Conservation (phyloP, 1,140 invertebrate species). For the Phortica variegata region DNA sequence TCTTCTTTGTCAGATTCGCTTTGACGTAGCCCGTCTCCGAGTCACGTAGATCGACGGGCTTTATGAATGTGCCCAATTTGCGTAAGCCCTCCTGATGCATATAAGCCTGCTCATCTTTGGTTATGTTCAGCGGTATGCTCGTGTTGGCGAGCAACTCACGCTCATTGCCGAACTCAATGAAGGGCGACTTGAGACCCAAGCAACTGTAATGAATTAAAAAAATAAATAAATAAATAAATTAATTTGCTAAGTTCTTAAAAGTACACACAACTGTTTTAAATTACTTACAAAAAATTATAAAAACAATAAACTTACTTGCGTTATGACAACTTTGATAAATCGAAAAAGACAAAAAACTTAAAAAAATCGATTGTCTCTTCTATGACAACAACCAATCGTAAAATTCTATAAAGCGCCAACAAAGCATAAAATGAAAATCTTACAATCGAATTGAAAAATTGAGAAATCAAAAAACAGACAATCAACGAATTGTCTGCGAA, state of each 20-base stretch:
- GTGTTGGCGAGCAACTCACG: slow-evolving; percentile 45
- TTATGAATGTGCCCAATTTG: slow-evolving; percentile 52
- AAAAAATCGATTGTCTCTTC: too few species aligned
- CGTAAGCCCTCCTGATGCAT: slow-evolving; percentile 51
- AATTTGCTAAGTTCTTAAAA: too few species aligned
- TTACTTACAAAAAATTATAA: too few species aligned
- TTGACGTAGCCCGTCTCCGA: slow-evolving; percentile 47
- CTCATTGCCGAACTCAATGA: slow-evolving; percentile 49
- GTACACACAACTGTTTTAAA: too few species aligned
- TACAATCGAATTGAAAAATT: neutral
- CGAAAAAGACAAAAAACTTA: too few species aligned
- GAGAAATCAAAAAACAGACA: neutral
- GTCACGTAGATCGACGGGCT: slow-evolving; percentile 48
- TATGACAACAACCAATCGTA: too few species aligned
- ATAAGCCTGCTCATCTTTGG: slow-evolving; percentile 47
- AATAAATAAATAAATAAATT: neutral
- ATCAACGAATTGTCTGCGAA: neutral
- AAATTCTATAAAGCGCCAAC: too few species aligned
- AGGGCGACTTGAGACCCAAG: slow-evolving; percentile 49
- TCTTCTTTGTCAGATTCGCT: slow-evolving; percentile 41
- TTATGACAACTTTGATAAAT: too few species aligned
- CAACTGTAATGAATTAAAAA: slow-evolving; percentile 30
- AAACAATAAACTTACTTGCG: too few species aligned
- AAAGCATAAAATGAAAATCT: slow-evolving; percentile 1
- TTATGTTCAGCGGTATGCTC: slow-evolving; percentile 51